A percentile compares a stretch with the other conserved stretches of the same genome.
phyloP scores from a whole-genome alignment of 2,797 vertebrate species.

The Catostomus latipinnis region DNA sequence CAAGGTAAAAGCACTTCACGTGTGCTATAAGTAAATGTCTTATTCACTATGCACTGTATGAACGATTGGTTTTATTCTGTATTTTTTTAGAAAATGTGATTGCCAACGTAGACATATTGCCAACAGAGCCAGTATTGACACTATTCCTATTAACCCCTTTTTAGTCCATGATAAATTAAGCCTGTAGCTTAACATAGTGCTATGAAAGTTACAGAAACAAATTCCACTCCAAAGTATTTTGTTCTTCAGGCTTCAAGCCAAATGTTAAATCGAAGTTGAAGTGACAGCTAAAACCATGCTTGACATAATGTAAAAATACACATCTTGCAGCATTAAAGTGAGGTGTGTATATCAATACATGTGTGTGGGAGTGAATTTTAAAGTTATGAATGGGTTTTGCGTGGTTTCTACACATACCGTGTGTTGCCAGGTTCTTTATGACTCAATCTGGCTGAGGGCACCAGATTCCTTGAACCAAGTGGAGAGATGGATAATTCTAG shows the following conservation, averaged over 20 bases:
- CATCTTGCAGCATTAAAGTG: background rate
- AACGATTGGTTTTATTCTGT: too few species aligned
- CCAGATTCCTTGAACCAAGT: conserved; percentile 79
- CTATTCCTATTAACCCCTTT: too few species aligned
- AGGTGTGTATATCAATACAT: background rate
- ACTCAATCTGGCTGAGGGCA: conserved; percentile 70
- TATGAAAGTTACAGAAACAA: background rate
- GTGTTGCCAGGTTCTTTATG: conserved; percentile 71
- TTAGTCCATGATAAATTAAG: background rate
- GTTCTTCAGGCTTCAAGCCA: background rate
- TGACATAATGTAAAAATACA: background rate
- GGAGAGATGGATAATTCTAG: conserved; percentile 75
- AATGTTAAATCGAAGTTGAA: background rate
- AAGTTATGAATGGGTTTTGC: conserved; percentile 39
- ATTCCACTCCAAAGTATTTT: background rate
- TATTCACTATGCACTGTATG: too few species aligned
- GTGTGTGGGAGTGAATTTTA: background rate
- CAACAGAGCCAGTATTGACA: too few species aligned
- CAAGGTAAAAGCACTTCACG: too few species aligned
- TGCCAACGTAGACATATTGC: too few species aligned
- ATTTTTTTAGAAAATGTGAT: too few species aligned
- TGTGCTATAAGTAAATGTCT: too few species aligned
- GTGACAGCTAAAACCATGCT: background rate
- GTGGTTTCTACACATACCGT: conserved; percentile 51
- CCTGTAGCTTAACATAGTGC: background rate